Percentiles rank a stretch among this genome's conserved stretches.
phyloP scores from a whole-genome alignment of 1,140 invertebrate genomes.

The Lethrus apterus region DNA sequence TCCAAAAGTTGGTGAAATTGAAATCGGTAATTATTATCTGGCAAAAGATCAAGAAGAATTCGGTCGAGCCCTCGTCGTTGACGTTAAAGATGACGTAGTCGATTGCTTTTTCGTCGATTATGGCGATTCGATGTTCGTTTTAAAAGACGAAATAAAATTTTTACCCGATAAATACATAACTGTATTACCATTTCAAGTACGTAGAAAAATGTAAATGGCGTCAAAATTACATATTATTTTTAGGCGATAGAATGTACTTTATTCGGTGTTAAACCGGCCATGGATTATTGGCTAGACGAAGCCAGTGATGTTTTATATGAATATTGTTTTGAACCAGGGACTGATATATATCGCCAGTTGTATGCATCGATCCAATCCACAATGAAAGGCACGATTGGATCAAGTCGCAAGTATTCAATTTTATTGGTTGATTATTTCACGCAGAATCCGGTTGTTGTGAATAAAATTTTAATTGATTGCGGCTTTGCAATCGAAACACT shows the following conservation, averaged over 20 bases:
- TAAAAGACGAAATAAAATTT: slow-evolving; percentile 6
- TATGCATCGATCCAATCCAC: slow-evolving; percentile 4
- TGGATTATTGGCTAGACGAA: slow-evolving; percentile 23
- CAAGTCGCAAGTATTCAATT: slow-evolving; percentile 22
- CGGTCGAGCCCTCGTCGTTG: slow-evolving; percentile 3
- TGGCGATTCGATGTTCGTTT: slow-evolving; percentile 4
- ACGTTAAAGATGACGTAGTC: slow-evolving; percentile 3
- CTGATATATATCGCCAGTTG: slow-evolving; percentile 24
- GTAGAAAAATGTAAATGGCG: slow-evolving; percentile 1
- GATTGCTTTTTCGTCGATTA: slow-evolving; percentile 16
- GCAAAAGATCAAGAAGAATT: slow-evolving; percentile 13
- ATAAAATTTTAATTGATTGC: slow-evolving; percentile 29
- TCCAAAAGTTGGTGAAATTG: slow-evolving; percentile 1
- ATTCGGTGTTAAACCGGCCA: slow-evolving; percentile 22
- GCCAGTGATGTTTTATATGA: slow-evolving; percentile 29
- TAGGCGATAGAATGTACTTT: slow-evolving; percentile 29
- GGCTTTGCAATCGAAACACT: slow-evolving; percentile 21
- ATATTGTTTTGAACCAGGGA: slow-evolving; percentile 22
- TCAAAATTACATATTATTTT: background rate
- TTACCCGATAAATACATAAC: slow-evolving; percentile 3
- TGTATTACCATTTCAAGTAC: slow-evolving; percentile 16
- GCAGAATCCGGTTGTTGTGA: slow-evolving; percentile 23
- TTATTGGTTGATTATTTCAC: slow-evolving; percentile 25
- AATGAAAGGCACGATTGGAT: background rate
- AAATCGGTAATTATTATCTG: slow-evolving; percentile 11